Base-by-base conservation (phyloP, 1,140 invertebrate genomes). In the Bathynomus jamesi region DNA sequence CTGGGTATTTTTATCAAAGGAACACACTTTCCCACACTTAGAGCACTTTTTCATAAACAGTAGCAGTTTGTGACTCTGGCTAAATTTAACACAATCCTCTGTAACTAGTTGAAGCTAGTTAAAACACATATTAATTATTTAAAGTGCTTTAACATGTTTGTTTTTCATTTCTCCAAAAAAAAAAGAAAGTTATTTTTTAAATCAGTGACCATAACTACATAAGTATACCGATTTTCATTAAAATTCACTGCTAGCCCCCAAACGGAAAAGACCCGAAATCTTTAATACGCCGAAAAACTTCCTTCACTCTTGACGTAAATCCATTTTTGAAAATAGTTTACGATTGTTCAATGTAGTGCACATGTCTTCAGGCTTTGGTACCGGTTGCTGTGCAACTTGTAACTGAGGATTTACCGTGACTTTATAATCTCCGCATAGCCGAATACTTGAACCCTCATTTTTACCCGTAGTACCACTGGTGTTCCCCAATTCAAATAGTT, bases 351-450 rank as follows among this genome's bases (percentile, higher is more conserved):
- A 65, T 67, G 71, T 76, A 0, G 77, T 31, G 76, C 83, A 82
- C n/a, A 83, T 67, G 61, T 83, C 80, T 8, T 80, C 78, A 11
- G 78, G 72, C 24, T 70, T 70, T 1, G 80, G 81, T 5, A 83
- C 64, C 3, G 81, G 81, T 72, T 82, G 78, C 28, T 80, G 78
- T 60, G 79, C 74, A 28, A 75, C 65, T 40, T 75, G 13, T n/a
- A 82, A 72, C 29, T 75, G 65, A 61, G 73, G 78, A 75, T 84
- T 85, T 11, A 83, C 28, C 4, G 80, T 83, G 21, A 81, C 70
- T 71, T 82, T 82, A 78, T 74, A 83, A 76, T 83, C 80, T 0
- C 79, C 82, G 73, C 81, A 82, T 25, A 79, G 68, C 30, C 79
- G 17, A 60, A 60, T 21, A 61, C 32, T 40, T 8, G 17, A 7